Conservation (phyloP, 2,888 invertebrate genomes). For the Octodonta nipae region DNA sequence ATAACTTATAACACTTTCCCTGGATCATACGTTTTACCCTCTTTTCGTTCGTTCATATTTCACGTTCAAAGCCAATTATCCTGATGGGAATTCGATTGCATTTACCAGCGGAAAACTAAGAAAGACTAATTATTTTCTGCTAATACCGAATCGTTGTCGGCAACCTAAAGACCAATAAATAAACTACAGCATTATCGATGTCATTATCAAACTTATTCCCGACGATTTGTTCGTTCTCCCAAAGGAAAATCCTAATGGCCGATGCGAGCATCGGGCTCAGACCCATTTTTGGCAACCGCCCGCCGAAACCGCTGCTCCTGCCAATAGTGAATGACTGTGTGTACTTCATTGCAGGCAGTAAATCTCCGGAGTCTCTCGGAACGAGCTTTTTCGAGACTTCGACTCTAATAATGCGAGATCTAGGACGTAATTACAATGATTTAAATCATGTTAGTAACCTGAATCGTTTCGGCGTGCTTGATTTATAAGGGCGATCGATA, state of each 20-base stretch:
- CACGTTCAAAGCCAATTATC: too few relatives aligned
- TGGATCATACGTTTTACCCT: too few relatives aligned
- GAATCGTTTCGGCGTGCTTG: too few relatives aligned
- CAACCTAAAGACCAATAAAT: too few relatives aligned
- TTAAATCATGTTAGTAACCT: constrained; percentile 22
- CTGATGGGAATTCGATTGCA: too few relatives aligned
- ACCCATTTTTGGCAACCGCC: constrained; percentile 4
- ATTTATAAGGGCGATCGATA: too few relatives aligned
- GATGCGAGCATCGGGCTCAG: not conserved
- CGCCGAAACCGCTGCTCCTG: too few relatives aligned
- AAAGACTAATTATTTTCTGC: too few relatives aligned
- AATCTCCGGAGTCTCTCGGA: constrained; percentile 7
- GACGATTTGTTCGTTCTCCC: constrained; percentile 4
- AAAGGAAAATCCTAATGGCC: constrained; percentile 6
- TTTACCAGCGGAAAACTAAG: too few relatives aligned
- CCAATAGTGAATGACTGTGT: constrained; percentile 4
- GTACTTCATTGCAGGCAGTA: constrained; percentile 7
- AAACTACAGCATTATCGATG: constrained; percentile 3
- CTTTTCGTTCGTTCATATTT: too few relatives aligned
- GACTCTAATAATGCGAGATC: constrained; percentile 20
- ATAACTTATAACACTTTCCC: too few relatives aligned
- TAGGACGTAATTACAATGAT: constrained; percentile 22
- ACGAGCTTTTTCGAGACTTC: constrained; percentile 17
- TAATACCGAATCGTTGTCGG: too few relatives aligned
- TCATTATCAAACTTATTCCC: constrained; percentile 4